These are phyloP conservation scores for Sylvietta virens DNA, from an alignment of 2,113 vertebrate genomes.

Conservation along the genomic window DNA sequence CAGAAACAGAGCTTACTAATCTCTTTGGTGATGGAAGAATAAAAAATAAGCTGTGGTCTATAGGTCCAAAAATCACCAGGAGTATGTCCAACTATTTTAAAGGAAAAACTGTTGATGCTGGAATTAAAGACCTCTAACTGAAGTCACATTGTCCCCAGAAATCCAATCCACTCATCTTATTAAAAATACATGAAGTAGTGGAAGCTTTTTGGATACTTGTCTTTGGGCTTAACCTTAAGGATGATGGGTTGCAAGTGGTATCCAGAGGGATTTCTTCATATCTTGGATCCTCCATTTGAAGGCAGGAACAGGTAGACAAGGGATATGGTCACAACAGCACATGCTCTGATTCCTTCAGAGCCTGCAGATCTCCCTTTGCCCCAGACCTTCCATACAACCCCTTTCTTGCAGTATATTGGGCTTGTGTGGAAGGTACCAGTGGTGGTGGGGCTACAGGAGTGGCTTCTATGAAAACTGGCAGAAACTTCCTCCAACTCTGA, in stretches of 20 bases:
- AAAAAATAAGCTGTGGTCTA: background rate
- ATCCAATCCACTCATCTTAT: background rate
- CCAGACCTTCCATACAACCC: background rate
- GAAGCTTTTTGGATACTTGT: background rate
- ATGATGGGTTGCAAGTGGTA: background rate
- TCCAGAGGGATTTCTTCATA: background rate
- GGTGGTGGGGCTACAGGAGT: background rate
- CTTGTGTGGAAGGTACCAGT: background rate
- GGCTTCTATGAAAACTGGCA: background rate
- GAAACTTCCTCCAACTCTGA: background rate
- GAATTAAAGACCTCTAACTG: background rate
- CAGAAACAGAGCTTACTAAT: background rate
- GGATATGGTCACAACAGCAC: rapidly evolving
- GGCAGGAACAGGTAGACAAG: background rate
- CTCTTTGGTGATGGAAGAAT: background rate
- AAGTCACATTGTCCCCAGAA: background rate
- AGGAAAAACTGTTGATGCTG: background rate
- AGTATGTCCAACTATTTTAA: background rate
- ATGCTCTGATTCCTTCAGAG: background rate
- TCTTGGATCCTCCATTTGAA: background rate
- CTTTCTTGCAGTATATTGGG: background rate
- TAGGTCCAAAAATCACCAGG: background rate
- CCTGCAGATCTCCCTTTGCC: background rate
- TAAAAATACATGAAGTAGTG: background rate
- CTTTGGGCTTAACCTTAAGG: background rate